phyloP scores from a whole-genome alignment of 2,888 invertebrate genomes.

The Coelopa pilipes region DNA sequence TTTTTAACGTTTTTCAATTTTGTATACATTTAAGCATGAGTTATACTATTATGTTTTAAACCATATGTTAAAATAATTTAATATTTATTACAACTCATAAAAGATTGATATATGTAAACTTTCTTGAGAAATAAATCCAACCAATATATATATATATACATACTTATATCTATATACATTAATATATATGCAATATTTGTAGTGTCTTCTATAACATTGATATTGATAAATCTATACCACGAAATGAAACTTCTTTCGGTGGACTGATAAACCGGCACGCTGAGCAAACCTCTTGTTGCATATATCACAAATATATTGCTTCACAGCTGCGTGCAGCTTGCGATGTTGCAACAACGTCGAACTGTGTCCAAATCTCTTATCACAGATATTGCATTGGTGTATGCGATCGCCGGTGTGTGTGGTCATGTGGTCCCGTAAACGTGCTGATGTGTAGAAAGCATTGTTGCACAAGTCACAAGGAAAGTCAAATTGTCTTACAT shows the following conservation, averaged over 20 bases:
- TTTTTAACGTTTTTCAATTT: no score
- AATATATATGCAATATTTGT: conserved; percentile 3
- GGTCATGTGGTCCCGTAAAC: conserved; percentile 57
- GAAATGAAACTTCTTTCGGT: conserved; percentile 5
- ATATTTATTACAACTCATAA: conserved; percentile 14
- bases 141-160: conserved; percentile 4
- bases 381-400: conserved; percentile 52
- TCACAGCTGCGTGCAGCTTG: conserved; percentile 47
- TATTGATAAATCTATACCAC: neutral
- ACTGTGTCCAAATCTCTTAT: conserved; percentile 52
- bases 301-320: conserved; percentile 43
- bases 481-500: conserved; percentile 54
- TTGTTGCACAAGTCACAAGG: conserved; percentile 54
- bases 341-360: conserved; percentile 58
- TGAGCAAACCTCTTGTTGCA: conserved; percentile 47
- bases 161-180: no score
- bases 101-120: conserved; percentile 11
- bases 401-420: conserved; percentile 52
- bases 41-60: neutral
- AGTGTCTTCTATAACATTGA: no score
- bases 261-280: conserved; percentile 42
- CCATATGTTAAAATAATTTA: conserved; percentile 11
- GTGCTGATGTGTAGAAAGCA: conserved; percentile 54
- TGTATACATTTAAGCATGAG: no score
- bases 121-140: conserved; percentile 10